phyloP scores from a whole-genome alignment of 2,888 invertebrate species.

The Neoaliturus tenellus region DNA sequence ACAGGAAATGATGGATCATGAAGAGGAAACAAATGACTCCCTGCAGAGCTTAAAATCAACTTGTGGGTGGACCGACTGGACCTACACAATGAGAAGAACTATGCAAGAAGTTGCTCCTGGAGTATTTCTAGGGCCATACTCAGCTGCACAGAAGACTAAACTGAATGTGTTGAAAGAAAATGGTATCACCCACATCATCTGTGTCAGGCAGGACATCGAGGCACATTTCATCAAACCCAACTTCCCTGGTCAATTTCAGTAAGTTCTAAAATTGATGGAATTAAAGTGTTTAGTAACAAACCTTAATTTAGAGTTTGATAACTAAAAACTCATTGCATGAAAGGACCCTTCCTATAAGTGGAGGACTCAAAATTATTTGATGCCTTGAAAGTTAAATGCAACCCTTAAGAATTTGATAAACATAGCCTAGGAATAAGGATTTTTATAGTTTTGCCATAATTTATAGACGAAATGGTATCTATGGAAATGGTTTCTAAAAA shows the following conservation, averaged over 20 bases:
- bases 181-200: constrained; percentile 82
- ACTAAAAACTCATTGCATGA: no score
- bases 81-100: constrained; percentile 71
- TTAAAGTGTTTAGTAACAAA: no score
- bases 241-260: constrained; percentile 78
- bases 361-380: no score
- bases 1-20: constrained; percentile 7
- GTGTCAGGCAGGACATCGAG: constrained; percentile 79
- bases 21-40: background rate
- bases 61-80: constrained; percentile 67
- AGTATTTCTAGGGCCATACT: constrained; percentile 80
- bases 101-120: constrained; percentile 81
- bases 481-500: no score
- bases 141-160: constrained; percentile 77
- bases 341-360: no score
- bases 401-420: no score
- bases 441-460: no score
- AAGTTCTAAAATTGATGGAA: no score
- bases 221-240: constrained; percentile 79
- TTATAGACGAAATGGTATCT: no score
- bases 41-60: constrained; percentile 2
- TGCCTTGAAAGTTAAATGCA: no score
- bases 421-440: no score
- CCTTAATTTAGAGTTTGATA: no score
- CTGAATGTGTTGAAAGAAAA: constrained; percentile 73